Evolutionary conservation across 2,113 vertebrate genomes (phyloP), one percentile per base, ranked within the genome.

Genomic region (Thunnus thynnus): DNA sequence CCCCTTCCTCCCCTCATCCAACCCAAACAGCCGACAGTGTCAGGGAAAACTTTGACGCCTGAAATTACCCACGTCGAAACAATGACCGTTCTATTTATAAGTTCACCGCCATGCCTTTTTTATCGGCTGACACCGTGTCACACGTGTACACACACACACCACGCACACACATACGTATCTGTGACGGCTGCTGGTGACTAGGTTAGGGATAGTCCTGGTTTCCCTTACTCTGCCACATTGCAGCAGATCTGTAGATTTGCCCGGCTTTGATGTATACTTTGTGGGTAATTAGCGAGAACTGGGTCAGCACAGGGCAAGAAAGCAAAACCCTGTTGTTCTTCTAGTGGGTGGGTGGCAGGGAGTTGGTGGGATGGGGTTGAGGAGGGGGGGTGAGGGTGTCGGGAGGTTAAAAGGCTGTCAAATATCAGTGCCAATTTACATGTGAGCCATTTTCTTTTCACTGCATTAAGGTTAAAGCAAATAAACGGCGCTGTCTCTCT

Each of bases 251-350:
- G 78, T 75, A 75, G 82, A 73, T 83, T 81, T 82, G 16, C 76
- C 27, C 10, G 1, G 46, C 95, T 95, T 95, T 95, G 92, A 94
- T 93, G 89, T 94, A 72, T 89, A 93, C 89, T 95, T 94, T 95
- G 85, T 18, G 64, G 87, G 88, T 94, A 94, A 95, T 95, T 94
- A 94, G 87, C 64, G 58, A 90, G 92, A 95, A 93, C 90, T 94
- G 85, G 95, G 94, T 94, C 94, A 94, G 84, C 70, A n/a, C 71
- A 77, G 91, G 93, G 88, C 90, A 94, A 89, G 91, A 89, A 91
- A 94, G 91, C 86, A 91, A 86, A 86, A 79, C 85, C 63, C 76
- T 85, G 86, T 89, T 82, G 87, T 88, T 87, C 80, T 78, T 86
- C 68, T 74, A 72, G 86, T 73, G 86, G 74, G 80, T 90, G 86